These are phyloP conservation scores for Pipra filicauda DNA, from an alignment of 2,113 vertebrate genomes.

Conservation along the genomic window DNA sequence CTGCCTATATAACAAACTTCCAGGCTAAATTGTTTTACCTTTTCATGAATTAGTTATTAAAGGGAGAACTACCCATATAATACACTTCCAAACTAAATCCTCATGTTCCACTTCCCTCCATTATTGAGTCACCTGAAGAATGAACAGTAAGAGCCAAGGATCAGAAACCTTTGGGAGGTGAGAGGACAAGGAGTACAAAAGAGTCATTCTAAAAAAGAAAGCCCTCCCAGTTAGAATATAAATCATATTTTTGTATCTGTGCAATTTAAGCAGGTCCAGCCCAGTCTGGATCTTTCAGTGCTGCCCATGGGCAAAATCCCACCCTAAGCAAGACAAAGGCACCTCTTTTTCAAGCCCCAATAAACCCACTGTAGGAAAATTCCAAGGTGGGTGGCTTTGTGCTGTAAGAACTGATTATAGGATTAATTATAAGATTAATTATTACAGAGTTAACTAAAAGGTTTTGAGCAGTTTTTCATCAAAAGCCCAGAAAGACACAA, in stretches of 20 bases:
- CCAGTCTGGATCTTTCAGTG: too few relatives aligned
- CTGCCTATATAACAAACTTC: not conserved
- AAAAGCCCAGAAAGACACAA: not conserved
- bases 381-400: accelerated
- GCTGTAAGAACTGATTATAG: not conserved
- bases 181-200: not conserved
- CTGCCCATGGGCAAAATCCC: not conserved
- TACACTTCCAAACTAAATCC: not conserved
- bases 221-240: not conserved
- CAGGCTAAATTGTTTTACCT: not conserved
- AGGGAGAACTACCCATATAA: not conserved
- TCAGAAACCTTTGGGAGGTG: not conserved
- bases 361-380: not conserved
- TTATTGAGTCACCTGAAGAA: not conserved
- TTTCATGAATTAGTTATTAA: not conserved
- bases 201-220: not conserved
- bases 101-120: not conserved
- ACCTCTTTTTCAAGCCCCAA: not conserved
- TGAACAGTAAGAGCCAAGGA: not conserved
- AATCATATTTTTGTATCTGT: accelerated
- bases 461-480: not conserved
- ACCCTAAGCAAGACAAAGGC: not conserved
- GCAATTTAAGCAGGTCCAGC: not conserved
- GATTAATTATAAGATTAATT: not conserved
- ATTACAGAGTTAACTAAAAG: not conserved